A percentile compares a stretch with the other conserved stretches of the same genome.
Conservation (phyloP, 2,888 invertebrate genomes). For the Agelastica alni region DNA sequence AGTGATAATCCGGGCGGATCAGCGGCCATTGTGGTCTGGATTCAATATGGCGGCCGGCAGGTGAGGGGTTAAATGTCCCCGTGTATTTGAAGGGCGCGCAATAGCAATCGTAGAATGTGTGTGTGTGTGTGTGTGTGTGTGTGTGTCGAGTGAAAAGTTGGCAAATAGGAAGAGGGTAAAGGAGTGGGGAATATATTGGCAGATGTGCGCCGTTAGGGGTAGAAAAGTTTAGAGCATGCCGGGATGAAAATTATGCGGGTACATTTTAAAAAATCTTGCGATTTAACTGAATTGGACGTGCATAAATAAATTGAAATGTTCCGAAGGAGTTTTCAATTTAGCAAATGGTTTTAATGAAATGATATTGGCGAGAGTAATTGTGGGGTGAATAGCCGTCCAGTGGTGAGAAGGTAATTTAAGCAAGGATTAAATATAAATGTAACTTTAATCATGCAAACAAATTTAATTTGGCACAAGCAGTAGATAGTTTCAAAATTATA, state of each 20-base stretch:
- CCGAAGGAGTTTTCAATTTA: too few relatives aligned
- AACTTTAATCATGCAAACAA: too few relatives aligned
- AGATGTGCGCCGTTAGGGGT: slow-evolving; percentile 28
- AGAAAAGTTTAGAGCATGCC: slow-evolving; percentile 10
- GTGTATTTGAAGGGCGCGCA: slow-evolving; percentile 15
- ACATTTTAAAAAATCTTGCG: background rate
- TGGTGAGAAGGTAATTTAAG: too few relatives aligned
- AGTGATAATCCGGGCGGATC: slow-evolving; percentile 48
- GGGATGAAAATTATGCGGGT: slow-evolving; percentile 23
- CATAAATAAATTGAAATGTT: background rate
- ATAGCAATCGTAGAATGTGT: slow-evolving; percentile 8
- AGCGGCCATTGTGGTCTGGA: slow-evolving; percentile 55
- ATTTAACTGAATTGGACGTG: background rate
- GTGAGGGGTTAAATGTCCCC: slow-evolving; percentile 50
- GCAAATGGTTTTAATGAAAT: too few relatives aligned
- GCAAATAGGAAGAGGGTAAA: slow-evolving; percentile 33
- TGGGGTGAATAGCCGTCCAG: too few relatives aligned
- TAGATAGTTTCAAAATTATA: too few relatives aligned
- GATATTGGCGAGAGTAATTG: too few relatives aligned
- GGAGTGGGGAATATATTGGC: slow-evolving; percentile 24
- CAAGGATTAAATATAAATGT: too few relatives aligned
- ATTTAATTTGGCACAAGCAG: too few relatives aligned
- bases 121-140: too few relatives aligned
- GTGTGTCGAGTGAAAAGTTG: slow-evolving; percentile 23
- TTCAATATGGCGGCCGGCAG: slow-evolving; percentile 55